phyloP scores from a whole-genome alignment of 1,140 invertebrate species.

The Pseudomyrmex flavicornis region DNA sequence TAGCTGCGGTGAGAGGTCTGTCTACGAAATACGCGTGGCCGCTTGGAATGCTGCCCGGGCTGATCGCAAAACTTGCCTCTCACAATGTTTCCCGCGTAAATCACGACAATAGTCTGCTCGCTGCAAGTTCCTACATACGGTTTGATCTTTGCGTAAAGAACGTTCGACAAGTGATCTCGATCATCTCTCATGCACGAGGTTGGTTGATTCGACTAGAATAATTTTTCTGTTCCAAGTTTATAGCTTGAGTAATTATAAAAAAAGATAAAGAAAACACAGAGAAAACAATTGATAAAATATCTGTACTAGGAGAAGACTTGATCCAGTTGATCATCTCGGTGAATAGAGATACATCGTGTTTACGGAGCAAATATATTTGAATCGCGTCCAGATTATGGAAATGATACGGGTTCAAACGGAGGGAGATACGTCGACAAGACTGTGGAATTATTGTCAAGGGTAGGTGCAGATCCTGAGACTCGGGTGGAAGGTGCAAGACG shows the following conservation, averaged over 20 bases:
- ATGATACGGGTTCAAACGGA: no score
- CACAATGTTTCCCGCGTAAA: constrained; percentile 53
- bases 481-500: not conserved
- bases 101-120: constrained; percentile 11
- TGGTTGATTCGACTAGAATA: no score
- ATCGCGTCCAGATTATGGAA: not conserved
- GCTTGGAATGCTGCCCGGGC: constrained; percentile 42
- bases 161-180: not conserved
- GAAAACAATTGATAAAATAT: no score
- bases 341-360: constrained; percentile 12
- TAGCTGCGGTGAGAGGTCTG: not conserved
- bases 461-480: not conserved
- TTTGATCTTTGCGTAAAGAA: no score
- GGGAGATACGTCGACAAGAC: not conserved
- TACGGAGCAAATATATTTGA: constrained; percentile 33
- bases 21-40: not conserved
- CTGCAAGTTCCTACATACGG: constrained; percentile 5
- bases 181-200: no score
- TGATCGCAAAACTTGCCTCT: constrained; percentile 32
- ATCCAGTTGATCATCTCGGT: no score
- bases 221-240: no score
- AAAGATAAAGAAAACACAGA: no score
- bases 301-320: not conserved
- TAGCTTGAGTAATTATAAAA: no score
- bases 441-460: not conserved